Percentiles rank a stretch among this genome's conserved stretches.
Conservation (phyloP, 2,113 vertebrate genomes). For the Phalacrocorax brasilianus region DNA sequence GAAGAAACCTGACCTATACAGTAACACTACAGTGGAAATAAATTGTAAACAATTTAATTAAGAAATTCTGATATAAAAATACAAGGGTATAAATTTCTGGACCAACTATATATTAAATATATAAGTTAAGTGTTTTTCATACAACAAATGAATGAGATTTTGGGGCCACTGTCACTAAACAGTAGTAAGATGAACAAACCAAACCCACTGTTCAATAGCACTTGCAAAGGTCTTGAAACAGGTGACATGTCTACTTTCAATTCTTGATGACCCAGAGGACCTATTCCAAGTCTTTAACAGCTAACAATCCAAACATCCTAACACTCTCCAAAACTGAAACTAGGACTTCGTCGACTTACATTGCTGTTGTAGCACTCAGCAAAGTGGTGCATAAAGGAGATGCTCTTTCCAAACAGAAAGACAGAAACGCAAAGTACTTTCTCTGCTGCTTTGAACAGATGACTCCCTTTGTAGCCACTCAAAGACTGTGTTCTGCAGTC, state of each 20-base stretch:
- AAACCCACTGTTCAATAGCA: neutral
- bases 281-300: neutral
- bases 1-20: neutral
- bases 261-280: neutral
- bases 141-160: neutral
- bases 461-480: neutral
- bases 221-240: neutral
- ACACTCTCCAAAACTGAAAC: neutral
- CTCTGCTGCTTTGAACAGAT: constrained; percentile 18
- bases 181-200: neutral
- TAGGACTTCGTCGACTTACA: neutral
- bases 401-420: neutral
- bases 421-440: constrained; percentile 32
- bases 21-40: neutral
- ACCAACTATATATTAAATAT: neutral
- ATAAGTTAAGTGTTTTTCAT: neutral
- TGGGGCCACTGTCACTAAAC: neutral
- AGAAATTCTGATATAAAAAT: neutral
- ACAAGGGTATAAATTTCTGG: neutral
- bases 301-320: neutral
- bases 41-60: neutral
- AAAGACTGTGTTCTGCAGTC: constrained; percentile 35
- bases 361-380: neutral
- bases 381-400: no score
- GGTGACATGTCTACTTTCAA: neutral